Evolutionary conservation across 1,140 invertebrate genomes (phyloP), one percentile per base, ranked within the genome.

Genomic region (Mercenaria mercenaria): DNA sequence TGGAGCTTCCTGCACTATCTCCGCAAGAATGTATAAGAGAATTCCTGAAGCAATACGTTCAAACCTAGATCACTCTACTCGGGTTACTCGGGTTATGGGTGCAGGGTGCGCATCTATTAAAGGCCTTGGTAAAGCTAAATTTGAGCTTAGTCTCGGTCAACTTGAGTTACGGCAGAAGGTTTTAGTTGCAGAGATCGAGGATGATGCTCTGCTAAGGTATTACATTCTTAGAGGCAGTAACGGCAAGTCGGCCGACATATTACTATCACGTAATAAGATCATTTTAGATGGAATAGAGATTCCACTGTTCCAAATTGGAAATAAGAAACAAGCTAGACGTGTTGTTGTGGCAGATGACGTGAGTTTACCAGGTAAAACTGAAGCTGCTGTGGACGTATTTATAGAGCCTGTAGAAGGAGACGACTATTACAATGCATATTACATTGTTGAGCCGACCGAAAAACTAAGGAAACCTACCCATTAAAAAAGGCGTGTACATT

Each of bases 141-240:
- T 83, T 43, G 41, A 67, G 1, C 37, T 83, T 26, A 67, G 13
- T 43, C n/a, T 83, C 11, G 81, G 81, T 8, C 61, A 39, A 34
- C 23, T 83, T n/a, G n/a, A 83, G 56, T 29, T 83, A 32, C 32
- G 1, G 0, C 20, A 43, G 26, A 26, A 83, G 8, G 61, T 47
- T 0, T 56, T 64, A 34, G 81, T 83, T 47, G 81, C 81, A 83
- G 81, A 83, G 20, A 83, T 83, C 29, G 61, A 83, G 41, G 81
- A 83, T n/a, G 81, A 83, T 69, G 81, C 39, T 29, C 26, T 83
- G 61, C 61, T 83, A 0, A 61, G 81, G 8, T 83, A 67, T 39
- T 34, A 79, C 74, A 79, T 79, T 50, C 47, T 79, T 41, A 79
- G 47, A 23, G 74, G 74, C 8, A 32, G 74, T 52, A 52, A 79